Evolutionary conservation across 2,888 invertebrate species (phyloP), one percentile per base, ranked within the genome.

Genomic region (Ochropacha duplaris): DNA sequence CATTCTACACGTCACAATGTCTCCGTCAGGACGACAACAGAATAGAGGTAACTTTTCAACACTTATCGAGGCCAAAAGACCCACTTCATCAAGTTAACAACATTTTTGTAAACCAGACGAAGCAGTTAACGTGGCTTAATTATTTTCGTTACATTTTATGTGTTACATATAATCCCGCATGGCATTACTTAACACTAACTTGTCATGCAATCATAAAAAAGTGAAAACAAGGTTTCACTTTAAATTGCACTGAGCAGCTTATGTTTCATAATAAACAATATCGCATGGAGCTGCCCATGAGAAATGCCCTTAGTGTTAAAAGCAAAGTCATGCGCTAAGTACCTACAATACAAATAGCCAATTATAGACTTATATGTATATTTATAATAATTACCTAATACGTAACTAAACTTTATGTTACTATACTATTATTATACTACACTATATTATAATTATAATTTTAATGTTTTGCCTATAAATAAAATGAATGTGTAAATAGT

Each of bases 151-250:
- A 64, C 62, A 56, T 69, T 73, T 72, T 68, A 74, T 71, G 65
- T 72, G 77, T 74, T 74, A 80, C 80, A 76, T 69, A 75, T 75
- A 79, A 79, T 79, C 76, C 81, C 73, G 74, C 69, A 75, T 76
- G 78, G 72, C 69, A 68, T 69, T 63, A 65, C 66, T 81, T 81
- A 81, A 88, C 79, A 77, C 78, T 75, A 69, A 74, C 70, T 66
- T 80, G 79, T 78, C 88, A 89, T 86, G 90, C 89, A 82, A 90
- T 74, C 78, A 75, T 78, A 76, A 87, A 87, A 44, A 88, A 90
- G 88, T 87, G 88, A 89, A 90, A 90, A 82, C 87, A 75, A 77
- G 77, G 77, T 87, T 87, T 87, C 80, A 79, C 78, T 81, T 78
- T 64, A 70, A 62, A 62, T 63, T 60, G 44, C 44, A 44, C 44